Base-by-base conservation (phyloP, 2,797 vertebrate genomes). In the Esox lucius region DNA sequence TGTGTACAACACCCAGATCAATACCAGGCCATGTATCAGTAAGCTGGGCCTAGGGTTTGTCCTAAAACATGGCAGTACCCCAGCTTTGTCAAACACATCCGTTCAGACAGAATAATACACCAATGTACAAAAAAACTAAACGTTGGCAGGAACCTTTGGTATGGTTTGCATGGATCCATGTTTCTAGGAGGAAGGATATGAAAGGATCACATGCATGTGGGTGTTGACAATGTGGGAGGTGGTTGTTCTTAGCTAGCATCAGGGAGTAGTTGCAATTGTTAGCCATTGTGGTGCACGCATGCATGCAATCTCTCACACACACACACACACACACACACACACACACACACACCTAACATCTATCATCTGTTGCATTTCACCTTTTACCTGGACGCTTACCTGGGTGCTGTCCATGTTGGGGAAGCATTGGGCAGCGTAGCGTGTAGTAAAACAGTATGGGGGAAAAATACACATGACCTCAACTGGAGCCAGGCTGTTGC, bases 251-350 rank as follows among this genome's bases (percentile, higher is more conserved):
- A 86, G 83, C 87, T 84, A 87, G 82, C 89, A 85, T 92, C 85
- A 82, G 86, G 90, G 87, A 88, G 84, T 87, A 86, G 84, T 85
- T 92, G 91, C 91, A 91, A 91, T 85, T 88, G 89, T 90, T 90
- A 88, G 91, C 89, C 86, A 86, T 91, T 91, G 90, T 89, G 85
- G 88, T 80, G 0, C 17, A 2, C 17, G 0, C 53, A 12, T 22
- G 22, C n/a, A 59, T 5, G 9, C 53, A 3, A 15, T 17, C 51
- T 0, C 49, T 16, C 48, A 19, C 51, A 53, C 51, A 53, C 51
- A 49, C 48, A 49, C 48, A 48, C 46, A 48, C 48, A 51, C 48
- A 51, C 48, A 49, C 48, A 51, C 16, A 51, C 48, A 51, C 48
- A 51, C 48, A 51, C 49, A 19, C 15, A 49, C 49, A 11, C 49